These are phyloP conservation scores for Oncopodura yosiiana DNA, from an alignment of 1,140 invertebrate genomes.

Conservation along the genomic window DNA sequence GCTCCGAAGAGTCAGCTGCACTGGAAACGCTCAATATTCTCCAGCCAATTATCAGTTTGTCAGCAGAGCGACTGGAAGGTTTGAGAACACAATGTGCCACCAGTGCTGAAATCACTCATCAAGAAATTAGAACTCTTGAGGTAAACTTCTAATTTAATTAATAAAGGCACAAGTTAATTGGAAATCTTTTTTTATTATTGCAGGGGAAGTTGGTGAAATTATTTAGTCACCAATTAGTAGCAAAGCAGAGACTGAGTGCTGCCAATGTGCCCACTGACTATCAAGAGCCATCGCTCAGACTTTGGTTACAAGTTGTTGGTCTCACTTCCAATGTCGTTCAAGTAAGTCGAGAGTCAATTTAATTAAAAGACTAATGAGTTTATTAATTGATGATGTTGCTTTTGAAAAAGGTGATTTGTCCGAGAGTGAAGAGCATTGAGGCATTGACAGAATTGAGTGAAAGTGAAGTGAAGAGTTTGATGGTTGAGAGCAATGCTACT, in stretches of 20 bases:
- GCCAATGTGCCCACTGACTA: slow-evolving; percentile 50
- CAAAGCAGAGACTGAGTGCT: slow-evolving; percentile 61
- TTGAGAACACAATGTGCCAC: slow-evolving; percentile 84
- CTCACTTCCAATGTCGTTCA: slow-evolving; percentile 58
- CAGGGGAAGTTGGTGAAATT: slow-evolving; percentile 88
- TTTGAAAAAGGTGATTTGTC: slow-evolving; percentile 44
- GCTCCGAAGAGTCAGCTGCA: slow-evolving; percentile 1
- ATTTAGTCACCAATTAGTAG: slow-evolving; percentile 79
- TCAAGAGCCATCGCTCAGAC: slow-evolving; percentile 60
- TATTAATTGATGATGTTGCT: background rate
- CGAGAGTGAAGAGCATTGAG: slow-evolving; percentile 59
- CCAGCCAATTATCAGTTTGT: slow-evolving; percentile 91
- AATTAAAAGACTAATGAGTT: background rate
- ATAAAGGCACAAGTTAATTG: background rate
- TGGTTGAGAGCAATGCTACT: slow-evolving; percentile 54
- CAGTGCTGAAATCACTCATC: slow-evolving; percentile 81
- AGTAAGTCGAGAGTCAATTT: slow-evolving; percentile 42
- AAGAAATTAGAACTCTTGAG: slow-evolving; percentile 88
- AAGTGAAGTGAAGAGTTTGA: slow-evolving; percentile 62
- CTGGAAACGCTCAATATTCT: slow-evolving; percentile 48
- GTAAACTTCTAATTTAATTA: slow-evolving; percentile 44
- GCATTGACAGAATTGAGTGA: slow-evolving; percentile 71
- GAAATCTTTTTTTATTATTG: slow-evolving; percentile 38
- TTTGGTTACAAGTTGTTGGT: slow-evolving; percentile 86
- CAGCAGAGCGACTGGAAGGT: slow-evolving; percentile 78